Evolutionary conservation across 2,888 invertebrate species (phyloP).

Genomic region (Himalopsyche anomala): DNA sequence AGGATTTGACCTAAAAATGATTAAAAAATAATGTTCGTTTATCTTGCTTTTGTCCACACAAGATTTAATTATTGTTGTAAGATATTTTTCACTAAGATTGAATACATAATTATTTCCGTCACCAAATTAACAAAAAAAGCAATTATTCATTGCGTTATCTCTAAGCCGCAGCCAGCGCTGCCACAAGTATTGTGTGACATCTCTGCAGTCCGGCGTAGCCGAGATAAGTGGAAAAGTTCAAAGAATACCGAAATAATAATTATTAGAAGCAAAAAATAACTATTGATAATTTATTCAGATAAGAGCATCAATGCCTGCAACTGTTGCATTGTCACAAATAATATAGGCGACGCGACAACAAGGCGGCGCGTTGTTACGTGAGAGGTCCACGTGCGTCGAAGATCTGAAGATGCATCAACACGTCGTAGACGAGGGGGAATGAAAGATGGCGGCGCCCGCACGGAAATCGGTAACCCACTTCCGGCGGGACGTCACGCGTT

Average conservation of each 20-base stretch:
- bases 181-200: not conserved
- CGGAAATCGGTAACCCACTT: slow-evolving; percentile 18
- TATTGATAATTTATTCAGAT: not conserved
- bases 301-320: slow-evolving; percentile 31
- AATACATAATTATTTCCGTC: too few species aligned
- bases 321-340: slow-evolving; percentile 5
- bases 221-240: not conserved
- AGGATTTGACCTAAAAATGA: too few species aligned
- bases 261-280: not conserved
- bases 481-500: slow-evolving; percentile 1
- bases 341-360: slow-evolving; percentile 7
- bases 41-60: too few species aligned
- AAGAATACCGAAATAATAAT: slow-evolving; percentile 32
- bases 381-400: slow-evolving; percentile 12
- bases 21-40: too few species aligned
- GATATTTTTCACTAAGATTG: too few species aligned
- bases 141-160: too few species aligned
- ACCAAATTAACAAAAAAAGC: too few species aligned
- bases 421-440: not conserved
- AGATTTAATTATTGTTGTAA: too few species aligned
- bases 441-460: slow-evolving; percentile 24
- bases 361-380: not conserved
- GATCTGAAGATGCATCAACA: not conserved
- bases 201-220: slow-evolving; percentile 3
- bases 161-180: too few species aligned